These are phyloP conservation scores for Pemphredon lugubris DNA, from an alignment of 2,888 invertebrate genomes.

Conservation along the genomic window DNA sequence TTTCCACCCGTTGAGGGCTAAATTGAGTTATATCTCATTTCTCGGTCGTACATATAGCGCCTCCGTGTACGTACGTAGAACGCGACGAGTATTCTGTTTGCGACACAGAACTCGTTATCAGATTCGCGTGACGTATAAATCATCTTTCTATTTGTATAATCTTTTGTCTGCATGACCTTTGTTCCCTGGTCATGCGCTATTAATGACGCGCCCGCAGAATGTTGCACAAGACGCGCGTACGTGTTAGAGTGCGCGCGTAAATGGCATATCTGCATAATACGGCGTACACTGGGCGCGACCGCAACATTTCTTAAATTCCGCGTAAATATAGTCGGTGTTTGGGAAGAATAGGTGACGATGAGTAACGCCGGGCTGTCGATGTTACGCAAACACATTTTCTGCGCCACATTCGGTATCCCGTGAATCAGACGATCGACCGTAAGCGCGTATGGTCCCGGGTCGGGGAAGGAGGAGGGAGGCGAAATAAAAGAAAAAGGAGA, in stretches of 20 bases:
- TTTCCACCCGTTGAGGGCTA: too few species aligned
- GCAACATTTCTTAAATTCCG: conserved; percentile 31
- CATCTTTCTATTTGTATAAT: conserved; percentile 31
- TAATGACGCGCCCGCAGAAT: conserved; percentile 19
- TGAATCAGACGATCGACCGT: too few species aligned
- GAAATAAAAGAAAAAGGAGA: too few species aligned
- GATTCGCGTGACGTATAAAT: conserved; percentile 17
- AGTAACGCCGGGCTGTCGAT: conserved; percentile 1
- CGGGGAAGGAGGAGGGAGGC: too few species aligned
- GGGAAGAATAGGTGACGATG: conserved; percentile 10
- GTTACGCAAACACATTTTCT: conserved; percentile 33
- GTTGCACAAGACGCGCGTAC: background rate
- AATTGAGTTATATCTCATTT: too few species aligned
- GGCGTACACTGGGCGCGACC: background rate
- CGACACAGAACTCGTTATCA: conserved; percentile 20
- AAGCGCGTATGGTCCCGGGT: too few species aligned
- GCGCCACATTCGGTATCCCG: conserved; percentile 29
- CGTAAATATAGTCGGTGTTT: conserved; percentile 8
- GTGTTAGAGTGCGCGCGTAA: too few species aligned
- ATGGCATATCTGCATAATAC: background rate
- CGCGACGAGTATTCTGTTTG: background rate
- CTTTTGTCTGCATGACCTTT: conserved; percentile 30
- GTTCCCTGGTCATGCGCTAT: conserved; percentile 15
- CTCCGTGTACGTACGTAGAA: too few species aligned
- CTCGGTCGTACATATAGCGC: too few species aligned